Percentiles rank a stretch among this genome's conserved stretches.
Evolutionary conservation across 35 echinoderm and acorn worm species (phyloP).

Genomic region (Lytechinus variegatus): DNA sequence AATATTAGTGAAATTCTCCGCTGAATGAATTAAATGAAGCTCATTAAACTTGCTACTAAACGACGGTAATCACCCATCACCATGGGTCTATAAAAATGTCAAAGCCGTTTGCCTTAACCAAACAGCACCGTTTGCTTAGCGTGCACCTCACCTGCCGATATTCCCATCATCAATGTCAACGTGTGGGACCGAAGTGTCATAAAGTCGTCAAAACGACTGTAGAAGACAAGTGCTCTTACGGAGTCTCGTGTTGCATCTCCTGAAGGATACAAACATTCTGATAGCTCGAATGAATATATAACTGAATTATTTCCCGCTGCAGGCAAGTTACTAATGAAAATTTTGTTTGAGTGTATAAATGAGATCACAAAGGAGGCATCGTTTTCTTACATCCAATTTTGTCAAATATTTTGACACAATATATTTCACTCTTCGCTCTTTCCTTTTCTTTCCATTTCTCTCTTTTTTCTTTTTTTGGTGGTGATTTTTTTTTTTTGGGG

Average conservation of each 20-base stretch:
- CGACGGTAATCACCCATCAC: conserved; percentile 25
- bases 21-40: conserved; percentile 17
- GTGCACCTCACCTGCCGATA: not conserved
- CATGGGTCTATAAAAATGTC: conserved; percentile 43
- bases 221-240: not conserved
- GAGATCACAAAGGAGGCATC: not conserved
- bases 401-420: no score
- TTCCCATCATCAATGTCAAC: conserved; percentile 47
- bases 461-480: no score
- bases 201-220: not conserved
- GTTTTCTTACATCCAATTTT: not conserved
- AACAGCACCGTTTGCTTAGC: conserved; percentile 25
- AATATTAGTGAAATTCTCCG: not conserved
- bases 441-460: no score
- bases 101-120: conserved; percentile 2
- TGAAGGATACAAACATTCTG: not conserved
- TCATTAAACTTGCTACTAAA: not conserved
- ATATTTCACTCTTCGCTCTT: no score
- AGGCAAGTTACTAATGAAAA: not conserved
- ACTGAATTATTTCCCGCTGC: not conserved
- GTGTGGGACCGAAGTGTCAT: conserved; percentile 27
- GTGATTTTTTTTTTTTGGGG: no score
- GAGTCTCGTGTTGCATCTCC: not conserved
- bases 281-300: not conserved
- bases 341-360: not conserved